Base-by-base conservation (phyloP, 2,797 vertebrate species). In the Amphiprion clarkii region DNA sequence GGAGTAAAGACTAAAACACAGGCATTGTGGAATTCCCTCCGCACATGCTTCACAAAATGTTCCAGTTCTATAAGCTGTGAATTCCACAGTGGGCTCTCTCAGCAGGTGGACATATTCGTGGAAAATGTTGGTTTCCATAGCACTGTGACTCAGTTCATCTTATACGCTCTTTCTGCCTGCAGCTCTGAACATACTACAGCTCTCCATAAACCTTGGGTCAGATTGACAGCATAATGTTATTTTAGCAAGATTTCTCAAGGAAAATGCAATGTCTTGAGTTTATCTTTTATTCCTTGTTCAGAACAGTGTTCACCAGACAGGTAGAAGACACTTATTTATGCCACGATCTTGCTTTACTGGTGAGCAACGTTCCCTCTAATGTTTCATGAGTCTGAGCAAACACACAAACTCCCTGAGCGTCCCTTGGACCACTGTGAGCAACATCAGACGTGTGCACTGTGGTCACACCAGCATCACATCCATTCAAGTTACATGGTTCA, bases 61-160 rank as follows among this genome's bases (percentile, higher is more conserved):
- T 72, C 8, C 55, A 6, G 17, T 79, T 74, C 62, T 60, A 59
- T 82, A 77, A 82, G 23, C 51, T 56, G 42, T 76, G 55, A 40
- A 33, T 44, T 66, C 56, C 44, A 56, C 46, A 29, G 7, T 27
- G 31, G 19, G n/a, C 42, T 65, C 36, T 54, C 33, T 61, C 46
- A 66, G 33, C 16, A 64, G 65, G 46, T 54, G 48, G 51, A 68
- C 46, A 29, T 42, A 42, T 53, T 59, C 31, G 60, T 31, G 51
- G 46, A 46, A 57, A 67, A 65, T 39, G 63, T 13, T 67, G 54
- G 70, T 78, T 85, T 78, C 81, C 71, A 78, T 68, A 65, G 64
- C 48, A 54, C 31, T 68, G 51, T 76, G 79, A 84, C 55, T 84
- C 72, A 78, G 49, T 69, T 27, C 17, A 57, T 54, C 48, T 53